A percentile compares a stretch with the other conserved stretches of the same genome.
phyloP scores from a whole-genome alignment of 2,797 vertebrate genomes.

The Hydrocynus forskahlii region DNA sequence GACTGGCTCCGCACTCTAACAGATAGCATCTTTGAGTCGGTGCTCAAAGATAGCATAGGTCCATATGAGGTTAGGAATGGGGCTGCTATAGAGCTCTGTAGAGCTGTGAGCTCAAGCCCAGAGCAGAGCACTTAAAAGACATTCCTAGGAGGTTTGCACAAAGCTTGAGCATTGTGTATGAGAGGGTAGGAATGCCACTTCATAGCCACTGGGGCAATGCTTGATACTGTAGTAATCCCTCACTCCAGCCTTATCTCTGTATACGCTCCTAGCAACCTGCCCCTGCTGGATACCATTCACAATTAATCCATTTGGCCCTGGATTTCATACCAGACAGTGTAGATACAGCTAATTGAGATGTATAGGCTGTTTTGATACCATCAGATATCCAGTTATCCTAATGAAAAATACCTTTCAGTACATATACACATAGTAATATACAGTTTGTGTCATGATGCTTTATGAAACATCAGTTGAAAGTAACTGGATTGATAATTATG shows the following conservation, averaged over 20 bases:
- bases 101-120: constrained; percentile 38
- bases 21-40: constrained; percentile 38
- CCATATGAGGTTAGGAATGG: constrained; percentile 52
- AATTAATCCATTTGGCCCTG: constrained; percentile 7
- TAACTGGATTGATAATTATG: background rate
- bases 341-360: background rate
- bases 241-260: constrained; percentile 25
- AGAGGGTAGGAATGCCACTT: constrained; percentile 47
- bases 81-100: constrained; percentile 35
- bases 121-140: constrained; percentile 52
- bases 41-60: constrained; percentile 30
- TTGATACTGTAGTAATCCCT: constrained; percentile 41
- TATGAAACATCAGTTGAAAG: background rate
- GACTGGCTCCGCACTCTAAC: constrained; percentile 36
- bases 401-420: background rate
- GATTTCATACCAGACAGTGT: background rate
- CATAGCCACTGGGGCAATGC: constrained; percentile 25
- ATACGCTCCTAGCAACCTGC: constrained; percentile 16
- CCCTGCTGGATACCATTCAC: background rate
- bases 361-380: background rate
- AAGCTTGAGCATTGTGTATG: constrained; percentile 43
- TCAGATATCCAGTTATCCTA: background rate
- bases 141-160: constrained; percentile 52
- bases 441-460: background rate
- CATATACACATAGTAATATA: background rate